These are phyloP conservation scores for Synergus japonicus DNA, from an alignment of 2,888 invertebrate genomes.

Conservation along the genomic window DNA sequence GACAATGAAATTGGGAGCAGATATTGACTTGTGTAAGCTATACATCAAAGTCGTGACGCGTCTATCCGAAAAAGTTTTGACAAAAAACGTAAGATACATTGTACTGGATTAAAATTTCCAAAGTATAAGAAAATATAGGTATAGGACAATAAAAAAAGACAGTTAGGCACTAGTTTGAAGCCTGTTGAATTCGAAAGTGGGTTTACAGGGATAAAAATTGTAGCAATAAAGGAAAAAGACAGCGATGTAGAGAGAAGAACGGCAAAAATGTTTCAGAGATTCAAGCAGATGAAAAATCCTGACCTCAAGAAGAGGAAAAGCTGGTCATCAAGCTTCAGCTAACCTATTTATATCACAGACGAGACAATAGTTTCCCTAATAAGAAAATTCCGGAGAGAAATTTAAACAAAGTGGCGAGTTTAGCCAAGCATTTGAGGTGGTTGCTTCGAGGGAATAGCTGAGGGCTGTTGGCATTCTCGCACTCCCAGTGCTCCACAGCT, in stretches of 20 bases:
- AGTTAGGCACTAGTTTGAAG: not conserved
- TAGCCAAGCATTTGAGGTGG: constrained; percentile 51
- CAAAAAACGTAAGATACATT: not conserved
- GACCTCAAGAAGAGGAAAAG: constrained; percentile 33
- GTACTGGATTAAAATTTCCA: not conserved
- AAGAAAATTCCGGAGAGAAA: constrained; percentile 68
- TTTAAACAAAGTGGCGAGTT: constrained; percentile 72
- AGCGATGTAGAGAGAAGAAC: not conserved
- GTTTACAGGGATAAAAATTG: not conserved
- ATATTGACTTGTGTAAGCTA: constrained; percentile 10
- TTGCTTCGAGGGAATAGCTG: constrained; percentile 57
- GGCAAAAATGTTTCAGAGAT: not conserved
- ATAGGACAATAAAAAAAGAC: not conserved
- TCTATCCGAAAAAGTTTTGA: not conserved
- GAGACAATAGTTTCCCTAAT: constrained; percentile 61
- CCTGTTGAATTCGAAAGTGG: not conserved
- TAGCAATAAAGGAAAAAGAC: not conserved
- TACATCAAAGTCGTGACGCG: constrained; percentile 22
- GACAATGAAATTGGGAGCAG: constrained; percentile 10
- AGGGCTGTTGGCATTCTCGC: constrained; percentile 59
- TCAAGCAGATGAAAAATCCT: constrained; percentile 31
- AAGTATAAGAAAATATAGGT: not conserved
- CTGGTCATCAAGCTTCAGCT: constrained; percentile 22
- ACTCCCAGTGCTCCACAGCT: constrained; percentile 46
- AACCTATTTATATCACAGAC: constrained; percentile 36